Base-by-base conservation (phyloP, 92 coral and sea anemone genomes). In the Phenganax stokvisi region DNA sequence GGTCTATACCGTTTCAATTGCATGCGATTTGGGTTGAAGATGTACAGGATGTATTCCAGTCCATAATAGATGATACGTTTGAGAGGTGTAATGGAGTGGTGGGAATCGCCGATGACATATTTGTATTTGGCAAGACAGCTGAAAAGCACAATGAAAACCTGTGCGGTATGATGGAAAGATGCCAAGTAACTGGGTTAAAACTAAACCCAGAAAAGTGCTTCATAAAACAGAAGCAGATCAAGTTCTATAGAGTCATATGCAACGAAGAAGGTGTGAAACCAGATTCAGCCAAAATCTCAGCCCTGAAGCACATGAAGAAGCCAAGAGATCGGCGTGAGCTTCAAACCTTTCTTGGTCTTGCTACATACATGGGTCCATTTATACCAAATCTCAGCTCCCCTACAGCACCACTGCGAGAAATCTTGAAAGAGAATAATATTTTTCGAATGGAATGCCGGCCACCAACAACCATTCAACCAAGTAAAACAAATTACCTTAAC, bases 351-450 rank as follows among this genome's bases (percentile, higher is more conserved):
- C 78, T 81, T 54, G 84, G 76, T 9, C 54, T 70, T 16, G 84
- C 78, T 29, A 81, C 62, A 1, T 81, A 70, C 78, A 51, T 81
- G 84, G 78, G 63, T 53, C 78, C 84, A 7, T 81, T 69, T 59
- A 55, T 80, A 4, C 83, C 79, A 65, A 80, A 80, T 54, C 88
- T 87, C 65, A 89, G 87, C 62, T 75, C 88, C n/a, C 64, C 84
- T 59, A 84, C 92, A 83, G 88, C 88, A 47, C 79, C 92, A 12
- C 73, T 84, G 54, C 80, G 85, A 86, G 92, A 86, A 64, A 87
- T 86, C 9, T 62, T 83, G 27, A 89, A 86, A 54, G 75, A 69
- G 20, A 55, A 79, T 71, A 68, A 78, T 31, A 77, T 82, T 17
- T 83, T 75, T 77, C 25, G 64, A 77, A 44, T 83, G 86, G 84